Evolutionary conservation across 2,888 invertebrate genomes (phyloP).

Genomic region (Acleris literana): DNA sequence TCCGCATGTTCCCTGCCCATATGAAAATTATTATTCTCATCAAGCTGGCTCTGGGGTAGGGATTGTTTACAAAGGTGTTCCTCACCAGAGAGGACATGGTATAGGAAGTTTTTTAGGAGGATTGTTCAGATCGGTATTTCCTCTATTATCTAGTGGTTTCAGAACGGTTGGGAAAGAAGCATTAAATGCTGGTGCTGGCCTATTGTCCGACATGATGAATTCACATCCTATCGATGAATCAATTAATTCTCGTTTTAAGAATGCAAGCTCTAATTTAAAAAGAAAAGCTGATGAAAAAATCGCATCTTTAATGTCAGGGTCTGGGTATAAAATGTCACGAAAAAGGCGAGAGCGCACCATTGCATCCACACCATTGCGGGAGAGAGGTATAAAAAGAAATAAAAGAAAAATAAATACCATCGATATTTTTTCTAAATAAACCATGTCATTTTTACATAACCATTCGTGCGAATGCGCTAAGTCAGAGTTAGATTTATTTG

Average conservation of each 20-base stretch:
- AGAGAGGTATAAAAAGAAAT: slow-evolving; percentile 14
- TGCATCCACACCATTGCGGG: slow-evolving; percentile 1
- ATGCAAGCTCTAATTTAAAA: slow-evolving; percentile 40
- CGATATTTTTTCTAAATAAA: slow-evolving; percentile 41
- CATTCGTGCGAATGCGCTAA: slow-evolving; percentile 47
- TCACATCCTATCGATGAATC: slow-evolving; percentile 35
- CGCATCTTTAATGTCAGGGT: slow-evolving; percentile 41
- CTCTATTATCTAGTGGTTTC: slow-evolving; percentile 44
- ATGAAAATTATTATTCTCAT: slow-evolving; percentile 42
- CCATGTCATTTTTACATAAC: slow-evolving; percentile 45
- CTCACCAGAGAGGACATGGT: slow-evolving; percentile 42
- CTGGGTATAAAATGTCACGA: slow-evolving; percentile 41
- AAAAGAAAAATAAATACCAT: slow-evolving; percentile 20
- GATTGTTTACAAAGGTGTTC: slow-evolving; percentile 44
- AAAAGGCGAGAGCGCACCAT: slow-evolving; percentile 11
- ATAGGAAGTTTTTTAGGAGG: slow-evolving; percentile 43
- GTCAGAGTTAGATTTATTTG: slow-evolving; percentile 47
- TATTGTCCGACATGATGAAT: slow-evolving; percentile 43
- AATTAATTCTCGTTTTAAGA: slow-evolving; percentile 37
- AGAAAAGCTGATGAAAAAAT: slow-evolving; percentile 42
- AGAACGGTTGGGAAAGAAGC: slow-evolving; percentile 43
- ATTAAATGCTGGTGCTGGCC: slow-evolving; percentile 43
- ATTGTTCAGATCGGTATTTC: slow-evolving; percentile 44
- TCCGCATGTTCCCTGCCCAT: slow-evolving; percentile 39
- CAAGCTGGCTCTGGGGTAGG: slow-evolving; percentile 45